Conservation (phyloP, 2,888 invertebrate genomes). For the Herminia tarsipennalis region DNA sequence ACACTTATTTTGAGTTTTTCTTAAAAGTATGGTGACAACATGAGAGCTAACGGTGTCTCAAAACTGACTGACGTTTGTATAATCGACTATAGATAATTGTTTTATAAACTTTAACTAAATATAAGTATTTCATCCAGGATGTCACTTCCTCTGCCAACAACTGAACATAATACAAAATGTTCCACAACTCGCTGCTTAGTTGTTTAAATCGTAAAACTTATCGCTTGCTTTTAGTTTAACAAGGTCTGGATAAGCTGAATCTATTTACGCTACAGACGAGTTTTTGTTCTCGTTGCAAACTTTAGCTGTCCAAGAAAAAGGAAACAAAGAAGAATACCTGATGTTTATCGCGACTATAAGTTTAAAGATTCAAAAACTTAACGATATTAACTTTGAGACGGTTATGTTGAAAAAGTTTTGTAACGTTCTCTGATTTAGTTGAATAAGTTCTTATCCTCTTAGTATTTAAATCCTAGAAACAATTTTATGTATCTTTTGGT, state of each 20-base stretch:
- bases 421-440: no score
- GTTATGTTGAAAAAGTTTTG: neutral
- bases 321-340: conserved; percentile 7
- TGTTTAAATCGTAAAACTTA: conserved; percentile 20
- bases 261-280: conserved; percentile 26
- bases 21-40: no score
- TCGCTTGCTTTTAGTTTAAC: conserved; percentile 28
- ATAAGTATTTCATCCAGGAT: no score
- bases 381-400: neutral
- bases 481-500: no score
- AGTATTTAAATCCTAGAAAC: no score
- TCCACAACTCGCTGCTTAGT: conserved; percentile 1
- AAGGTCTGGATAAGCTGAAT: conserved; percentile 31
- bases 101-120: no score
- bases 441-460: no score
- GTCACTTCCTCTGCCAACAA: neutral
- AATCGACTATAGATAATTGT: no score
- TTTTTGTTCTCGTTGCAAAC: conserved; percentile 27
- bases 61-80: no score
- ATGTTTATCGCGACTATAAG: neutral
- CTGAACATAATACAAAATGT: conserved; percentile 1
- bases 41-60: no score
- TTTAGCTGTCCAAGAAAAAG: conserved; percentile 16
- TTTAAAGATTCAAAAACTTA: neutral
- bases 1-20: no score